phyloP scores from a whole-genome alignment of 92 coral and sea anemone genomes.

The Zoanthus gigantus region DNA sequence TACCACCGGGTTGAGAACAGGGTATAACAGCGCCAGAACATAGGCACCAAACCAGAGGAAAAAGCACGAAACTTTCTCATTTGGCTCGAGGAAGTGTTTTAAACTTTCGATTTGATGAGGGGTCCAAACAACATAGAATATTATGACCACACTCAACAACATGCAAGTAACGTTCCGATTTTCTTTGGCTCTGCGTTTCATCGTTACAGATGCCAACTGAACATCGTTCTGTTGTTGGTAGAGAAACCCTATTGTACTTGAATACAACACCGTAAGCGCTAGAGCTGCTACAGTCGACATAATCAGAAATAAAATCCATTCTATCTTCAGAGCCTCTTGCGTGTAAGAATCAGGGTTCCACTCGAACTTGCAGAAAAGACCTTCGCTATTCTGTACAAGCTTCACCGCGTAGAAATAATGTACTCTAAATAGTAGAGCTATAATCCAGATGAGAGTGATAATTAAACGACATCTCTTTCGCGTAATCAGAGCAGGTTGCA shows the following conservation, averaged over 20 bases:
- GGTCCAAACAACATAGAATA: conserved; percentile 29
- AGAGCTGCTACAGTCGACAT: conserved; percentile 10
- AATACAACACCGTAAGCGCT: conserved; percentile 9
- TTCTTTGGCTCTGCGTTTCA: conserved; percentile 32
- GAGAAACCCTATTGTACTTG: conserved; percentile 9
- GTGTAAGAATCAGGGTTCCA: conserved; percentile 19
- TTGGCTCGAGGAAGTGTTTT: background rate
- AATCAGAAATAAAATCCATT: background rate
- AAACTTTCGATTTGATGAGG: conserved; percentile 31
- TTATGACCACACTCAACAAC: conserved; percentile 9
- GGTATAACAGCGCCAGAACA: conserved; percentile 21
- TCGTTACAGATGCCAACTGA: conserved; percentile 10
- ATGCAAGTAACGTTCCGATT: conserved; percentile 21
- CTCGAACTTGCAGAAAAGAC: background rate
- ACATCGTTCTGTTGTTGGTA: background rate
- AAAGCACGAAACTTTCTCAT: background rate
- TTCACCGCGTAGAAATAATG: conserved; percentile 15
- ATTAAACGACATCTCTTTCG: conserved; percentile 13
- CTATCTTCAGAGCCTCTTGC: conserved; percentile 4
- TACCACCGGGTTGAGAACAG: conserved; percentile 12
- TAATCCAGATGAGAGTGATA: background rate
- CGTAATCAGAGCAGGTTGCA: conserved; percentile 26
- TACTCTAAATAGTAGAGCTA: background rate
- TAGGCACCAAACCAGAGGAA: conserved; percentile 4
- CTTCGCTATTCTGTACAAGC: background rate